Evolutionary conservation across 2,113 vertebrate species (phyloP).

Genomic region (Nasalis larvatus): DNA sequence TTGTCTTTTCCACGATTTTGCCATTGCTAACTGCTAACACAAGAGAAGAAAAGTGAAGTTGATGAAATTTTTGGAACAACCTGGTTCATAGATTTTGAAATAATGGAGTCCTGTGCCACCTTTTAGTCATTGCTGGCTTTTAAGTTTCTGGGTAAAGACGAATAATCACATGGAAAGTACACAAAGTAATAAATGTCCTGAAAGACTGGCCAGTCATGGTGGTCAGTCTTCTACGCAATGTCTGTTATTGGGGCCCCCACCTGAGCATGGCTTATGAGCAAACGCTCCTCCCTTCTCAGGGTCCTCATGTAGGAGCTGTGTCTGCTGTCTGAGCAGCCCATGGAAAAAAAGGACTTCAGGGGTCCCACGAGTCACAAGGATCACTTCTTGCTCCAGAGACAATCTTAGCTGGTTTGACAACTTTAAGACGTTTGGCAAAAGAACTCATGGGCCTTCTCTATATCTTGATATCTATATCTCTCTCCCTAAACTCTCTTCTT

Average conservation of each 20-base stretch:
- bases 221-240: neutral
- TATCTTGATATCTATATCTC: neutral
- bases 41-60: neutral
- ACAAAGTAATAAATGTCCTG: neutral
- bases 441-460: neutral
- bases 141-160: constrained; percentile 38
- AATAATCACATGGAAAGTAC: constrained; percentile 28
- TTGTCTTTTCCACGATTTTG: too few relatives aligned
- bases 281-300: rapidly evolving
- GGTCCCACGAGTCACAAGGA: neutral
- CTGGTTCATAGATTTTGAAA: neutral
- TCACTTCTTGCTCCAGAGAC: neutral
- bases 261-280: neutral
- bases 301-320: neutral
- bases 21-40: neutral
- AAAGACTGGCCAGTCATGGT: neutral
- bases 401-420: neutral
- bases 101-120: neutral
- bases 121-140: constrained; percentile 57
- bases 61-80: constrained; percentile 5
- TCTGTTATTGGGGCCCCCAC: neutral
- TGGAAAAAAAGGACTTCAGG: neutral
- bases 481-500: too few relatives aligned
- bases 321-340: too few relatives aligned
- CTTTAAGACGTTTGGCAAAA: neutral